Base-by-base conservation (phyloP, 2,113 vertebrate genomes). In the Gila orcuttii region DNA sequence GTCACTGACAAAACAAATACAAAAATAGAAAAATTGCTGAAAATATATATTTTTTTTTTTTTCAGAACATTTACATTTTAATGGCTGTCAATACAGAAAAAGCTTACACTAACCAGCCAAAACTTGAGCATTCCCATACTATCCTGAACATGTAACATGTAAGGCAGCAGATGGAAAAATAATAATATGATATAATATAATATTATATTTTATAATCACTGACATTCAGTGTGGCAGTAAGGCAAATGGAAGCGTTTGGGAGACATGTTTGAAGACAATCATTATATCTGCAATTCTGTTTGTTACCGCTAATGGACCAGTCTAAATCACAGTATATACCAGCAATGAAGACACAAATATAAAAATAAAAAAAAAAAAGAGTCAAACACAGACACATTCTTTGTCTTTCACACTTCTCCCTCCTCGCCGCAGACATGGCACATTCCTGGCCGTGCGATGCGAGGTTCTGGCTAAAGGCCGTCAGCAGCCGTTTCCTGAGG, bases 401-500 rank as follows among this genome's bases (percentile, higher is more conserved):
- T 86, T 50, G 76, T 81, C 86, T 83, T 86, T 66, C 79, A 87
- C 86, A 89, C 86, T 85, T 79, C 74, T 87, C 75, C 82, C 84
- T 84, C 77, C 71, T 47, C 79, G 50, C 78, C 77, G 78, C 76
- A 73, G 77, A 86, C 86, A 85, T 86, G 86, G 86, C 89, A 90
- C 87, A 90, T 90, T 90, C 89, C 83, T 90, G 87, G 87, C 87
- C 23, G 68, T 59, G 75, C 62, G 50, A 80, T 74, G 82, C 66
- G 79, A 83, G 79, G 52, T 75, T 66, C 85, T 79, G 84, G 86
- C 82, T 84, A 77, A 80, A 85, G 55, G 89, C 85, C 86, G 84
- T 57, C 84, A 86, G 77, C 68, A 86, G 86, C 64, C 88, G 75
- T 89, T 90, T 90, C 90, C 90, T 89, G 85, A 90, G 90, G 90